Evolutionary conservation across 2,797 vertebrate genomes (phyloP).

Genomic region (Pangasius macronema): DNA sequence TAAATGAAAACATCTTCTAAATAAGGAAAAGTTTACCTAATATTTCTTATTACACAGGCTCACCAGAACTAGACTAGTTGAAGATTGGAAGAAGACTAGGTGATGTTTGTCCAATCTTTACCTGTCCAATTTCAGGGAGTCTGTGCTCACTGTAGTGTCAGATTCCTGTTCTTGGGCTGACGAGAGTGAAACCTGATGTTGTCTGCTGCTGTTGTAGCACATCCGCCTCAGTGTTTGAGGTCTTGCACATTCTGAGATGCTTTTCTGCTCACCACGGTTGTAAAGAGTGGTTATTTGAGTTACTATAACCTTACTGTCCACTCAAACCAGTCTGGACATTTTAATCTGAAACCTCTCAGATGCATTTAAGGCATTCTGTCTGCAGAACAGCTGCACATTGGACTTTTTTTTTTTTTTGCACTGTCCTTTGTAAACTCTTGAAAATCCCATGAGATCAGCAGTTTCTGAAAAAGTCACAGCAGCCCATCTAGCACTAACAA

Average conservation of each 20-base stretch:
- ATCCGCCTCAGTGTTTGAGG: neutral
- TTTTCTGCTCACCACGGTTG: neutral
- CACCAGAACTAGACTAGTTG: neutral
- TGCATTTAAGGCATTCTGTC: neutral
- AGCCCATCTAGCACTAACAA: neutral
- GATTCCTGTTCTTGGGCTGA: neutral
- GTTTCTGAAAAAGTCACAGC: neutral
- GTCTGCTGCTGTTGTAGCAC: neutral
- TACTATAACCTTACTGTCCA: neutral
- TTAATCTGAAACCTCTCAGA: neutral
- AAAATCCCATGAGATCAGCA: neutral
- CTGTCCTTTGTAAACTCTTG: neutral
- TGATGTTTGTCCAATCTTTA: neutral
- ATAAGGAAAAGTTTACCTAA: neutral
- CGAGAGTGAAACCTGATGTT: neutral
- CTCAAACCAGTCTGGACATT: neutral
- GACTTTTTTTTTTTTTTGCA: neutral
- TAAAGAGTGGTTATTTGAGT: neutral
- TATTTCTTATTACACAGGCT: neutral
- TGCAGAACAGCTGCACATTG: neutral
- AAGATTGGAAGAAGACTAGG: neutral
- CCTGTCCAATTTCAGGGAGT: neutral
- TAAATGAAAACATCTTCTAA: neutral
- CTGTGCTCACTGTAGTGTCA: neutral
- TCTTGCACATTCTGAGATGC: neutral